Conservation (phyloP, 2,113 vertebrate genomes). For the Xiphophorus couchianus region DNA sequence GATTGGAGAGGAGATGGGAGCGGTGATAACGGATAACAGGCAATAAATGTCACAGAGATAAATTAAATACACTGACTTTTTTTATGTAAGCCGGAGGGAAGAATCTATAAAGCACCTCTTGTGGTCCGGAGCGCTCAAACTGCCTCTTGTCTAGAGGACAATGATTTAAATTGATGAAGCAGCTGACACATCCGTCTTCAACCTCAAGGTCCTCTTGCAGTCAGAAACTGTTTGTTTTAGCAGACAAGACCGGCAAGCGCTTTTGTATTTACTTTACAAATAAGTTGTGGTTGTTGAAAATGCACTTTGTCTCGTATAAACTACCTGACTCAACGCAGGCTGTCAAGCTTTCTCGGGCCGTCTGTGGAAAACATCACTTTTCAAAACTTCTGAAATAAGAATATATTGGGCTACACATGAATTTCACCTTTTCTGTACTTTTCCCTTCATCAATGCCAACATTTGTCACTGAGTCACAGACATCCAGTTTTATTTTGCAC, state of each 20-base stretch:
- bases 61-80: background rate
- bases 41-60: background rate
- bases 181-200: background rate
- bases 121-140: background rate
- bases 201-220: background rate
- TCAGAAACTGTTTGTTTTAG: background rate
- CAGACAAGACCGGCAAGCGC: background rate
- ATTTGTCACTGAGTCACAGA: background rate
- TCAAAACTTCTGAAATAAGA: background rate
- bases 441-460: background rate
- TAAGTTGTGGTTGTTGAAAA: background rate
- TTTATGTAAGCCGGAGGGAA: conserved; percentile 7
- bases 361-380: background rate
- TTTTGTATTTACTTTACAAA: background rate
- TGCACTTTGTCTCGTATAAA: background rate
- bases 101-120: conserved; percentile 6
- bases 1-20: background rate
- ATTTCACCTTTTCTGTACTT: background rate
- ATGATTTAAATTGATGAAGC: background rate
- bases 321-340: background rate
- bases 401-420: background rate
- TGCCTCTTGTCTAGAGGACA: background rate
- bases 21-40: background rate
- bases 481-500: background rate
- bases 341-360: background rate